Evolutionary conservation across 2,797 vertebrate genomes (phyloP).

Genomic region (Allochrocebus solatus): DNA sequence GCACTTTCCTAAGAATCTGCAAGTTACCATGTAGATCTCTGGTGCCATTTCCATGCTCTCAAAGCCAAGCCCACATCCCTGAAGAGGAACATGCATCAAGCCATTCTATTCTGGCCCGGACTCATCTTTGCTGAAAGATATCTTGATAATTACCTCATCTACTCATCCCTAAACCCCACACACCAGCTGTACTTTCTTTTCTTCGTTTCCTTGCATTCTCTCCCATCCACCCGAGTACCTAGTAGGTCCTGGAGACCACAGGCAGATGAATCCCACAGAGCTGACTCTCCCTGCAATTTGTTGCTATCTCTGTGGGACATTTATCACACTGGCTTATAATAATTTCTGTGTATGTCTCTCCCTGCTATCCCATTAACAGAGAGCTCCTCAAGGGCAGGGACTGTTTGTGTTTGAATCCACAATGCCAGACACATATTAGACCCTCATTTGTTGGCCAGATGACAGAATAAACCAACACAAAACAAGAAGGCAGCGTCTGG

Average conservation of each 20-base stretch:
- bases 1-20: not conserved
- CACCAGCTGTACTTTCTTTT: not conserved
- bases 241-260: not conserved
- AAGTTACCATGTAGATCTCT: not conserved
- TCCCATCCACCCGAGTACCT: not conserved
- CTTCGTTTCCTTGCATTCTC: not conserved
- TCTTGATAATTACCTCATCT: not conserved
- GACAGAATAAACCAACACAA: not conserved
- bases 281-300: rapidly evolving
- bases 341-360: not conserved
- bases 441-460: not conserved
- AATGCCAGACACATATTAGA: rapidly evolving
- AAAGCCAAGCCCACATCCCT: not conserved
- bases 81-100: rapidly evolving
- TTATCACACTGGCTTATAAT: rapidly evolving
- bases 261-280: not conserved
- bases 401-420: not conserved
- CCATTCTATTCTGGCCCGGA: not conserved
- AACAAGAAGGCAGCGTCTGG: not conserved
- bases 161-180: not conserved
- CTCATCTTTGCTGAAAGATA: not conserved
- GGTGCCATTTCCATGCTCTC: not conserved
- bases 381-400: not conserved
- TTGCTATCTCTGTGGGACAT: not conserved
- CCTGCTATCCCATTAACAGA: not conserved